phyloP scores from a whole-genome alignment of 2,797 vertebrate genomes.

The Lates japonicus region DNA sequence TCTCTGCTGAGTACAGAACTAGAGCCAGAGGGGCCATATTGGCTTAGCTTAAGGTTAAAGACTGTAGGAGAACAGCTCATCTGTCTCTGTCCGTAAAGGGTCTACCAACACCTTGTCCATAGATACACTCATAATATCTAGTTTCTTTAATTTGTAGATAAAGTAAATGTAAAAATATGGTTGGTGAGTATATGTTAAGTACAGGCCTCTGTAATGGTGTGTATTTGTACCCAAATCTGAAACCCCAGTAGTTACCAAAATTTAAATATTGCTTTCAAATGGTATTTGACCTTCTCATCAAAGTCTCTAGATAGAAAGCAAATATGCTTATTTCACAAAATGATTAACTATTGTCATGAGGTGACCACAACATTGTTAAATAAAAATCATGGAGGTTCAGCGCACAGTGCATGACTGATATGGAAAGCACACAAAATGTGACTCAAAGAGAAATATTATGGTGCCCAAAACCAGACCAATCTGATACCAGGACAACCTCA shows the following conservation, averaged over 20 bases:
- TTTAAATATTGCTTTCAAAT: neutral
- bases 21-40: neutral
- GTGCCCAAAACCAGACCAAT: neutral
- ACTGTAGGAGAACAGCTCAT: neutral
- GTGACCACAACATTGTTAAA: neutral
- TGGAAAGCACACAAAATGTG: neutral
- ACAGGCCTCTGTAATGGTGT: neutral
- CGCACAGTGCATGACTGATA: neutral
- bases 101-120: neutral
- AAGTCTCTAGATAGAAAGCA: neutral
- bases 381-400: neutral
- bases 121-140: neutral
- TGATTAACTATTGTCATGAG: neutral
- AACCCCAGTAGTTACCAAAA: too few relatives aligned
- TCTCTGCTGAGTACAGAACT: neutral
- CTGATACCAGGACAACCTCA: neutral
- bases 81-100: neutral
- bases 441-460: neutral
- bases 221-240: neutral
- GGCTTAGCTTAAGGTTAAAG: neutral
- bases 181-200: neutral
- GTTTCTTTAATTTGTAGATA: neutral
- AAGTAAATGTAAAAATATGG: neutral
- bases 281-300: neutral
- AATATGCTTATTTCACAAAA: neutral